Conservation (phyloP, 2,888 invertebrate species). For the Calameuta pallipes region DNA sequence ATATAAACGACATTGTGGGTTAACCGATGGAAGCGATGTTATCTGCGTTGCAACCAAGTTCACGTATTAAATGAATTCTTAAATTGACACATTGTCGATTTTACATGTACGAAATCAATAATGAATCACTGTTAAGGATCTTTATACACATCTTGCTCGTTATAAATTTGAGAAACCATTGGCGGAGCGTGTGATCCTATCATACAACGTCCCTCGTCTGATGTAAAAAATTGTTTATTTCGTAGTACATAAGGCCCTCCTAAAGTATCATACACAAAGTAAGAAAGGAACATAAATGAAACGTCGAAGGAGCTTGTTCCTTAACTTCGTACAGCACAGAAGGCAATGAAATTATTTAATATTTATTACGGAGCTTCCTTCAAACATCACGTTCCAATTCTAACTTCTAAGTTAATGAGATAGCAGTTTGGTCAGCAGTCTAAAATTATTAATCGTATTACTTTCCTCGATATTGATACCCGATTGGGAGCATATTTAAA, state of each 20-base stretch:
- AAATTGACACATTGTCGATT: not conserved
- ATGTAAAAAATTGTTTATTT: slow-evolving; percentile 54
- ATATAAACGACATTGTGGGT: not conserved
- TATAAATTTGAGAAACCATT: slow-evolving; percentile 15
- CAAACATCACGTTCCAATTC: not conserved
- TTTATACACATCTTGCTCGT: not conserved
- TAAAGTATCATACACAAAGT: slow-evolving; percentile 21
- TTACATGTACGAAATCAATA: not conserved
- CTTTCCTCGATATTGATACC: not conserved
- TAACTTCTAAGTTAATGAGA: not conserved
- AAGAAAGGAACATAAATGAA: slow-evolving; percentile 14
- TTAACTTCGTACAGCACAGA: slow-evolving; percentile 2
- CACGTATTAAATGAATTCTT: not conserved
- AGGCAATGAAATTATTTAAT: slow-evolving; percentile 14
- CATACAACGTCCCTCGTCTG: slow-evolving; percentile 33
- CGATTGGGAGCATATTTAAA: not conserved
- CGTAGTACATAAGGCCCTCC: slow-evolving; percentile 45
- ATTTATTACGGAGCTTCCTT: slow-evolving; percentile 2
- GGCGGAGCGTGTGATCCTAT: slow-evolving; percentile 35
- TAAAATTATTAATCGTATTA: not conserved
- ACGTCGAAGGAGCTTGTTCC: slow-evolving; percentile 12
- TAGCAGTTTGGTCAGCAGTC: not conserved
- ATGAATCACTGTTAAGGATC: not conserved
- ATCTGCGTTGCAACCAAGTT: not conserved
- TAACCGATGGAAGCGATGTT: not conserved